Percentiles rank a stretch among this genome's conserved stretches.
These are phyloP conservation scores for Centropristis striata DNA, from an alignment of 2,113 vertebrate species.

Conservation along the genomic window DNA sequence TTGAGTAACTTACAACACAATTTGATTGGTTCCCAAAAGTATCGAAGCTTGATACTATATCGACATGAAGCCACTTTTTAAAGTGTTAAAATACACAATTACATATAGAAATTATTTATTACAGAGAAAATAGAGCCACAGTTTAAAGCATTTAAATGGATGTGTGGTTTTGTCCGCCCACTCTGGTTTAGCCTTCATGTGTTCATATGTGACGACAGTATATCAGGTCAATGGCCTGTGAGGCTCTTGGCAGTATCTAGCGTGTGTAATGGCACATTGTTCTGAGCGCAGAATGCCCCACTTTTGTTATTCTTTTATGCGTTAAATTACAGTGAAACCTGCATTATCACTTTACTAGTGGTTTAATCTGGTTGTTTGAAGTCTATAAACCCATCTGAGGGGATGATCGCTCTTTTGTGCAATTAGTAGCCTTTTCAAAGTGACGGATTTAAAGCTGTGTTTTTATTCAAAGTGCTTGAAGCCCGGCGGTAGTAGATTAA, in stretches of 20 bases:
- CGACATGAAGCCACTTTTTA: too few relatives aligned
- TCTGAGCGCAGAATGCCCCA: constrained; percentile 79
- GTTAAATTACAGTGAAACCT: constrained; percentile 82
- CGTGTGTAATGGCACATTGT: constrained; percentile 72
- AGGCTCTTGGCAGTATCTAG: constrained; percentile 45
- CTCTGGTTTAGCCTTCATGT: constrained; percentile 33
- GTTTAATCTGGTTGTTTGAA: constrained; percentile 84
- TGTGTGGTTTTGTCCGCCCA: constrained; percentile 11
- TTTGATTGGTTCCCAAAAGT: too few relatives aligned
- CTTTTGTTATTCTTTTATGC: constrained; percentile 69
- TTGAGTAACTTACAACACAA: too few relatives aligned
- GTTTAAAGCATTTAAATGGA: constrained; percentile 51
- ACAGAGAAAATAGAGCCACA: constrained; percentile 23
- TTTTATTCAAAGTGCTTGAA: constrained; percentile 83
- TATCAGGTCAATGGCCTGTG: constrained; percentile 62
- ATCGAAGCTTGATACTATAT: background rate
- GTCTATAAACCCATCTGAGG: constrained; percentile 82
- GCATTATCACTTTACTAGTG: constrained; percentile 83
- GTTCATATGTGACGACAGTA: constrained; percentile 34
- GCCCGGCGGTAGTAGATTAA: constrained; percentile 80
- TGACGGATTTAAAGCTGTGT: constrained; percentile 78
- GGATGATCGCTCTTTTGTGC: constrained; percentile 85
- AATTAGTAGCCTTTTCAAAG: constrained; percentile 84
- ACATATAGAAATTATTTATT: too few relatives aligned
- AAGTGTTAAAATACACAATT: too few relatives aligned